Conservation (phyloP, 1,140 invertebrate species). For the Anadara kagoshimensis region DNA sequence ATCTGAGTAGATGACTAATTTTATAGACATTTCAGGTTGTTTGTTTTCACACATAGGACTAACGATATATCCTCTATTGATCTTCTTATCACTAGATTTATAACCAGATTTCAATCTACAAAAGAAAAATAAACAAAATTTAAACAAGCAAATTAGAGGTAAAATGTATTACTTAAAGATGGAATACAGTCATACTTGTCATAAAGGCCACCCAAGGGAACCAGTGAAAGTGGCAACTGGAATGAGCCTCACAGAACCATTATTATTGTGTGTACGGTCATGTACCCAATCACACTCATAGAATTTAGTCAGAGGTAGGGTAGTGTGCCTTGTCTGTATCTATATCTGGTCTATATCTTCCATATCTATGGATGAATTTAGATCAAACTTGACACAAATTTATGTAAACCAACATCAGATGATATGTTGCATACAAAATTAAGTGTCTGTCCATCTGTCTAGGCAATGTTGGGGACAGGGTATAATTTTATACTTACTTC, state of each 20-base stretch:
- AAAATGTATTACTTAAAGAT: background rate
- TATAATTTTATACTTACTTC: constrained; percentile 56
- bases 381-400: too few species aligned
- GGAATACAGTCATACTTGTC: too few species aligned
- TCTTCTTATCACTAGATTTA: constrained; percentile 57
- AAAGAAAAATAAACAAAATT: constrained; percentile 25
- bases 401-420: too few species aligned
- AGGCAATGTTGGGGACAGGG: too few species aligned
- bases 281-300: background rate
- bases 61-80: constrained; percentile 65
- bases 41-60: constrained; percentile 60
- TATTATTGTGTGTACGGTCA: background rate
- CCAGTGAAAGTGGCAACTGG: background rate
- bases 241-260: background rate
- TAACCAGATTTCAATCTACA: constrained; percentile 62
- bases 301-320: background rate
- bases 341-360: too few species aligned
- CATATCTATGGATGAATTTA: too few species aligned
- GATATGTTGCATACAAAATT: too few species aligned
- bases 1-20: constrained; percentile 58
- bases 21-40: constrained; percentile 58
- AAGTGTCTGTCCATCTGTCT: too few species aligned
- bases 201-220: background rate
- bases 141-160: background rate
- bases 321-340: too few species aligned